Evolutionary conservation across 2,888 invertebrate genomes (phyloP).

Genomic region (Amorpha juglandis): DNA sequence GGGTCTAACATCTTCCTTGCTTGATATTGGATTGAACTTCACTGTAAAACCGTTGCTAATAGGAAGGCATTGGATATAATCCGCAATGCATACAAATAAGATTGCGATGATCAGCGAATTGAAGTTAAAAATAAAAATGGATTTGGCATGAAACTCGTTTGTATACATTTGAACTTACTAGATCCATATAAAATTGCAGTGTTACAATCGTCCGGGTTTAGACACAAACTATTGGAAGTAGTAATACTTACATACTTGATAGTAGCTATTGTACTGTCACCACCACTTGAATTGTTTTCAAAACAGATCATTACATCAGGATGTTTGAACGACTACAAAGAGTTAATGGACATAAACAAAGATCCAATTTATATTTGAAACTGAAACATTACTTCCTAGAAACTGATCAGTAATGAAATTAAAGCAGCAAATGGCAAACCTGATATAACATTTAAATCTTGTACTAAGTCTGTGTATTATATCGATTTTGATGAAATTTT

Average conservation of each 20-base stretch:
- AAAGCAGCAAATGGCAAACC: not conserved
- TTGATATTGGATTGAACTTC: slow-evolving; percentile 54
- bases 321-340: slow-evolving; percentile 11
- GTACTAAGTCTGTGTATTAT: not conserved
- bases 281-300: not conserved
- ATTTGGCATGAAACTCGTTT: not conserved
- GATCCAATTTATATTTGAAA: slow-evolving; percentile 7
- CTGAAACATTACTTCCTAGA: slow-evolving; percentile 1
- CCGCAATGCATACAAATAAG: slow-evolving; percentile 40
- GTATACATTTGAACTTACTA: slow-evolving; percentile 5
- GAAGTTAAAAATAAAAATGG: not conserved
- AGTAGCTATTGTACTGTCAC: not conserved
- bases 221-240: slow-evolving; percentile 5
- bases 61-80: slow-evolving; percentile 49
- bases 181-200: slow-evolving; percentile 9
- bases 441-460: not conserved
- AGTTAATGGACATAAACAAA: slow-evolving; percentile 7
- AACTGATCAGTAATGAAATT: not conserved
- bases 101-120: slow-evolving; percentile 47
- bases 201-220: not conserved
- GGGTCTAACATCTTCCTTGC: slow-evolving; percentile 50
- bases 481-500: too few relatives aligned
- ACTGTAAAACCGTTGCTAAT: slow-evolving; percentile 62
- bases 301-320: not conserved
- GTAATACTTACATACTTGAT: too few relatives aligned